Evolutionary conservation across 2,797 vertebrate species (phyloP), one percentile per base, ranked within the genome.

Genomic region (Clamator glandarius): DNA sequence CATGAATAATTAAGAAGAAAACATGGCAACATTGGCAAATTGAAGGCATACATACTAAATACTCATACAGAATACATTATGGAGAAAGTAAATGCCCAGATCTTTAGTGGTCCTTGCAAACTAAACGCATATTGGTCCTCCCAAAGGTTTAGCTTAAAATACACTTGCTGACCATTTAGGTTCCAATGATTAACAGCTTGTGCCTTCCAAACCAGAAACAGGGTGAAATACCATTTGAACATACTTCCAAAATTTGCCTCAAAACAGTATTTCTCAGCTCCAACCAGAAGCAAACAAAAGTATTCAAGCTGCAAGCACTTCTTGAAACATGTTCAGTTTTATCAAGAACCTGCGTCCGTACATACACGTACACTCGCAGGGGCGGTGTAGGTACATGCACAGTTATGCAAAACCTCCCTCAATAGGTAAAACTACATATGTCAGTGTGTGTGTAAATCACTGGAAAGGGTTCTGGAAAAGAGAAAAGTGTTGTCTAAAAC

Each of bases 31-130:
- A 94, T 70, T 46, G 87, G 93, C 92, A 96, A 90, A 96, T 90
- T 44, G 93, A 96, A 97, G 95, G 95, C 95, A 80, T 97, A 96
- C 87, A 96, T 89, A 97, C 95, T 96, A 96, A 95, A 97, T 97
- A 97, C 68, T 91, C 78, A 80, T 90, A 96, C 96, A 96, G 93
- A 96, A 94, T 96, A 97, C 87, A 93, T 89, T 33, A 95, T 89
- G 95, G 90, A 96, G 88, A 96, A 96, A 91, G 88, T 81, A 97
- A 96, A 97, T 97, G 95, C 96, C 95, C 93, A 91, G 92, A 85
- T 94, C 83, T 93, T 88, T 80, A 94, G 87, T 92, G 93, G 92
- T 95, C 93, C 95, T 96, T 95, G 91, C 93, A 94, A 96, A 93
- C 92, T 95, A 92, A 95, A 96, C 95, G 85, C 90, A 90, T 88